phyloP scores from a whole-genome alignment of 2,888 invertebrate genomes.

The Agrochola lychnidis region DNA sequence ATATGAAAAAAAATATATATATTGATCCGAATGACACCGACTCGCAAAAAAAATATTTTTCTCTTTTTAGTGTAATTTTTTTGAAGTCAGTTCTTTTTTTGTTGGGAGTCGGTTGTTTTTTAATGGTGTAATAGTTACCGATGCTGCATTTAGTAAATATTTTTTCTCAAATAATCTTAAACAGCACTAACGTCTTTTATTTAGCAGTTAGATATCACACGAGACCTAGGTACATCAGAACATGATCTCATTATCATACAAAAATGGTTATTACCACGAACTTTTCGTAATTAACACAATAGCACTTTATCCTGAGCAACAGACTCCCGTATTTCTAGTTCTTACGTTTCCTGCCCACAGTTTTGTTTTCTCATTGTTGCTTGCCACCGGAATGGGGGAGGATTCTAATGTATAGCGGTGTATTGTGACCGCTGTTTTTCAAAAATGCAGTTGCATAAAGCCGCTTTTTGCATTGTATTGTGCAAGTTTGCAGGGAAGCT shows the following conservation, averaged over 20 bases:
- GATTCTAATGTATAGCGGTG: slow-evolving; percentile 11
- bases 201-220: background rate
- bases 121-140: no score
- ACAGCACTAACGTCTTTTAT: background rate
- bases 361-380: slow-evolving; percentile 35
- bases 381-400: slow-evolving; percentile 17
- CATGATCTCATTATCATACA: slow-evolving; percentile 5
- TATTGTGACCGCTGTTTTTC: slow-evolving; percentile 33
- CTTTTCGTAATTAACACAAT: slow-evolving; percentile 24
- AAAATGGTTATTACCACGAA: background rate
- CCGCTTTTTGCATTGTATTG: slow-evolving; percentile 11
- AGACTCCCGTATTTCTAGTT: slow-evolving; percentile 2
- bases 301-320: slow-evolving; percentile 19
- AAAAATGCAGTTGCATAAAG: slow-evolving; percentile 18
- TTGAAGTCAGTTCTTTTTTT: no score
- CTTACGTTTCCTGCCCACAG: slow-evolving; percentile 9
- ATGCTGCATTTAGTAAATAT: no score
- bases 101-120: no score
- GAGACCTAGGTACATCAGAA: background rate
- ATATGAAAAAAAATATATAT: no score
- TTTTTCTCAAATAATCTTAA: no score
- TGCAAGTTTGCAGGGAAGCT: background rate
- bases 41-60: no score
- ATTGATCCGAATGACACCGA: no score
- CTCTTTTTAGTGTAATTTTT: no score